These are phyloP conservation scores for Ataeniobius toweri DNA, from an alignment of 2,797 vertebrate genomes.

Conservation along the genomic window DNA sequence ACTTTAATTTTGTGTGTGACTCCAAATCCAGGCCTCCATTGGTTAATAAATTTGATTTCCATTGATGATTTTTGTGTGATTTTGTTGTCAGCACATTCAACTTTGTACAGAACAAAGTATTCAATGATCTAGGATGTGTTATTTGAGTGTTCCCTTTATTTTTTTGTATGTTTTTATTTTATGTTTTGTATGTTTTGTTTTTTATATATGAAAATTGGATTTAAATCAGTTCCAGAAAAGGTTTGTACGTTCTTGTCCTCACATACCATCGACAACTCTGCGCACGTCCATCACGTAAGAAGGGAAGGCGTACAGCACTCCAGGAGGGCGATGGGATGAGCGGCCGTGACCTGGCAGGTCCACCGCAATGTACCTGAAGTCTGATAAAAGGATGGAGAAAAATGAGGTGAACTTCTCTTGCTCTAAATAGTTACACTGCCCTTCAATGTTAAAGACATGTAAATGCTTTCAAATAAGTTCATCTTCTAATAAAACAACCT, in stretches of 20 bases:
- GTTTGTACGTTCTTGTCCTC: conserved; percentile 1
- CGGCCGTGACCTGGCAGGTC: conserved; percentile 89
- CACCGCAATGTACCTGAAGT: conserved; percentile 84
- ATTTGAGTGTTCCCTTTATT: no score
- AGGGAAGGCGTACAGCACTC: conserved; percentile 79
- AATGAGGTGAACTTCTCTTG: background rate
- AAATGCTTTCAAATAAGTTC: background rate
- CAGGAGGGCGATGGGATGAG: conserved; percentile 87
- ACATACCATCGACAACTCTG: conserved; percentile 82
- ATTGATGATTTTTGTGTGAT: no score
- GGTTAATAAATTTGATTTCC: no score
- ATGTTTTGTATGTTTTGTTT: no score
- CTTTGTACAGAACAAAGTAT: no score
- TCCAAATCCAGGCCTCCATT: no score
- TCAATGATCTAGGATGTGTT: no score
- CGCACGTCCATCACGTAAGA: conserved; percentile 83
- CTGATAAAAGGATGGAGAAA: conserved; percentile 65
- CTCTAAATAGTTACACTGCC: background rate
- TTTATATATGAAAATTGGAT: background rate
- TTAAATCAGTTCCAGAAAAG: background rate
- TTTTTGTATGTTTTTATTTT: no score
- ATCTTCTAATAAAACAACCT: background rate
- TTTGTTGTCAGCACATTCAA: no score
- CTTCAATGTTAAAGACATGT: background rate
- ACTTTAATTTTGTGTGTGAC: no score